Conservation (phyloP, 2,113 vertebrate species). For the Poecilia latipinna region DNA sequence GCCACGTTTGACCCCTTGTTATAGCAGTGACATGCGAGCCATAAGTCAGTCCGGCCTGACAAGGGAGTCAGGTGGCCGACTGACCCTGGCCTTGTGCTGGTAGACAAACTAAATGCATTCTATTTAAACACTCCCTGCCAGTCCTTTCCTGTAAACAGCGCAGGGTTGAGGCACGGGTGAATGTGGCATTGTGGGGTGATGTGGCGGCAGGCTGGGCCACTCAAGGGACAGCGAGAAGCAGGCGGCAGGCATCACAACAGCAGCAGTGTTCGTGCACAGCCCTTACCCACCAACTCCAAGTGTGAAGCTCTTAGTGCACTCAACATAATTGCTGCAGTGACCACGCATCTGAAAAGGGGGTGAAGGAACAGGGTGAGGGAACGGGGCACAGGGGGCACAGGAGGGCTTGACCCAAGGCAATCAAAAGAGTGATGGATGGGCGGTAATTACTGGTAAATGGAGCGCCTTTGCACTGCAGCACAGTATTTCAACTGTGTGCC, state of each 20-base stretch:
- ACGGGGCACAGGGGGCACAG: constrained; percentile 63
- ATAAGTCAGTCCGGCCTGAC: constrained; percentile 72
- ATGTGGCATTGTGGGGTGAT: constrained; percentile 78
- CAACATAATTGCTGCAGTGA: constrained; percentile 82
- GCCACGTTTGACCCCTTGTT: constrained; percentile 71
- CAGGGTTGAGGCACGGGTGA: constrained; percentile 73
- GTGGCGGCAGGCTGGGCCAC: constrained; percentile 62
- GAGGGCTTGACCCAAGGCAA: constrained; percentile 83
- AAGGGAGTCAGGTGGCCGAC: constrained; percentile 71
- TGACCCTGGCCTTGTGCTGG: constrained; percentile 75
- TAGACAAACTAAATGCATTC: constrained; percentile 81
- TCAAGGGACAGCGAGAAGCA: constrained; percentile 61
- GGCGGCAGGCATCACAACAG: constrained; percentile 75
- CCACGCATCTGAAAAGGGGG: constrained; percentile 78
- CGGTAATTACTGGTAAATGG: constrained; percentile 86
- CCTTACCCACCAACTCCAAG: constrained; percentile 70
- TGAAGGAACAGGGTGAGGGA: constrained; percentile 66
- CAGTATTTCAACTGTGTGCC: constrained; percentile 79
- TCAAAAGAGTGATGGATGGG: constrained; percentile 86
- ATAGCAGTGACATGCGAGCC: constrained; percentile 69
- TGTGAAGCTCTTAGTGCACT: constrained; percentile 77
- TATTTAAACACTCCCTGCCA: constrained; percentile 76
- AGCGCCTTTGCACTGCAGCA: constrained; percentile 79
- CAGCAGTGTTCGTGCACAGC: constrained; percentile 71
- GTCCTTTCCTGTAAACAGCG: constrained; percentile 73